These are phyloP conservation scores for Lithobates sylvaticus DNA, from an alignment of 2,797 vertebrate species.

Conservation along the genomic window DNA sequence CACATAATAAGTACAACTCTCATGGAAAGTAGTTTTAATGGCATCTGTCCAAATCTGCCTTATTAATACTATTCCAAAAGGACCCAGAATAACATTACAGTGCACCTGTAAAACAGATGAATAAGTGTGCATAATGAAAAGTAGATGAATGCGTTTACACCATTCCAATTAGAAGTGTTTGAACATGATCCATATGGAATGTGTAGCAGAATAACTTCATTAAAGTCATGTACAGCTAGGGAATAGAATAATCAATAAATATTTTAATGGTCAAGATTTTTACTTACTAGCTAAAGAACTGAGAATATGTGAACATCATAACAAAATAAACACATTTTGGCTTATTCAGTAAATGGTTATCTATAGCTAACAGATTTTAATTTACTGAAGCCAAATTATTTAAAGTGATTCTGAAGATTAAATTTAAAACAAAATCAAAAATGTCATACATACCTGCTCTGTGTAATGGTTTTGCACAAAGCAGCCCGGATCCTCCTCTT, in stretches of 20 bases:
- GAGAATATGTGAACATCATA: not conserved
- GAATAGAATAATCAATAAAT: not conserved
- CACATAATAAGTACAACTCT: constrained; percentile 36
- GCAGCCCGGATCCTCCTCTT: too few relatives aligned
- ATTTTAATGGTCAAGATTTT: not conserved
- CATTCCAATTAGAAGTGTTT: constrained; percentile 35
- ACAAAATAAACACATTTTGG: too few relatives aligned
- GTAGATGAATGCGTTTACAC: constrained; percentile 21
- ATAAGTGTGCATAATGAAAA: constrained; percentile 28
- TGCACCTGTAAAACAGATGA: constrained; percentile 38
- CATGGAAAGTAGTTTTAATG: constrained; percentile 25
- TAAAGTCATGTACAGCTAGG: not conserved
- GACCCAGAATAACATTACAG: constrained; percentile 28
- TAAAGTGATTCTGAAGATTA: too few relatives aligned
- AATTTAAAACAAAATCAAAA: too few relatives aligned
- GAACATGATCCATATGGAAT: constrained; percentile 23
- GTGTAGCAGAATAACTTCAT: constrained; percentile 25
- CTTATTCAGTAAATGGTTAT: too few relatives aligned
- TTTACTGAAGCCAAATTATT: too few relatives aligned
- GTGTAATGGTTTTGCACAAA: too few relatives aligned
- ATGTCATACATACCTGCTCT: too few relatives aligned
- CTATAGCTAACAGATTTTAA: too few relatives aligned
- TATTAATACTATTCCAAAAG: constrained; percentile 42
- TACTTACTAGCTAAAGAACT: not conserved
- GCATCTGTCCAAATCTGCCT: constrained; percentile 28